A percentile compares a stretch with the other conserved stretches of the same genome.
These are phyloP conservation scores for Matsumurasca onukii DNA, from an alignment of 1,140 invertebrate species.

Conservation along the genomic window DNA sequence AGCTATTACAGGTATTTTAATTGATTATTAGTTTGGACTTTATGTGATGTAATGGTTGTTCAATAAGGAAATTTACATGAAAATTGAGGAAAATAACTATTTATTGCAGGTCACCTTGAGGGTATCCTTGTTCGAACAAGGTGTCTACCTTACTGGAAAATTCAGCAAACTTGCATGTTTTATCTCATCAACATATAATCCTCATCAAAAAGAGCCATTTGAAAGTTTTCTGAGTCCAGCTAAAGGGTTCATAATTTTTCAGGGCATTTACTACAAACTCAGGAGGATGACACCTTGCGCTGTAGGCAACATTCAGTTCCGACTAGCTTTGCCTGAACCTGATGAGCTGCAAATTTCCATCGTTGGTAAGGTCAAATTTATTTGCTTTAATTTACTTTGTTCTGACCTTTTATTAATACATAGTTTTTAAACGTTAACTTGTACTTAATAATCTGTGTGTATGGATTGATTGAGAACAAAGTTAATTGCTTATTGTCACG, in stretches of 20 bases:
- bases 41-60: not conserved
- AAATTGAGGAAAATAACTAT: not conserved
- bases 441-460: too few relatives aligned
- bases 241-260: constrained; percentile 48
- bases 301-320: constrained; percentile 74
- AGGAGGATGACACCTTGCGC: constrained; percentile 81
- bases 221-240: too few relatives aligned
- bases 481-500: constrained; percentile 11
- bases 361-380: constrained; percentile 51
- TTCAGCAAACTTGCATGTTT: too few relatives aligned
- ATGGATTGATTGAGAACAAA: constrained; percentile 11
- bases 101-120: too few relatives aligned
- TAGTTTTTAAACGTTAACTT: too few relatives aligned
- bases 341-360: constrained; percentile 89
- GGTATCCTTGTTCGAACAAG: too few relatives aligned
- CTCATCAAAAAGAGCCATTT: too few relatives aligned
- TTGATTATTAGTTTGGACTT: not conserved
- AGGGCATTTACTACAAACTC: constrained; percentile 85
- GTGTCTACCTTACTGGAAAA: too few relatives aligned
- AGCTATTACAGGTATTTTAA: constrained; percentile 57
- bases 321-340: constrained; percentile 77
- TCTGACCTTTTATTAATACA: too few relatives aligned
- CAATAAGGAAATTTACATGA: not conserved
- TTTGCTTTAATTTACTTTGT: too few relatives aligned
- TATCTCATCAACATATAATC: too few relatives aligned